These are phyloP conservation scores for Axea sp. DNA, from an alignment of 2,888 invertebrate species.

Conservation along the genomic window DNA sequence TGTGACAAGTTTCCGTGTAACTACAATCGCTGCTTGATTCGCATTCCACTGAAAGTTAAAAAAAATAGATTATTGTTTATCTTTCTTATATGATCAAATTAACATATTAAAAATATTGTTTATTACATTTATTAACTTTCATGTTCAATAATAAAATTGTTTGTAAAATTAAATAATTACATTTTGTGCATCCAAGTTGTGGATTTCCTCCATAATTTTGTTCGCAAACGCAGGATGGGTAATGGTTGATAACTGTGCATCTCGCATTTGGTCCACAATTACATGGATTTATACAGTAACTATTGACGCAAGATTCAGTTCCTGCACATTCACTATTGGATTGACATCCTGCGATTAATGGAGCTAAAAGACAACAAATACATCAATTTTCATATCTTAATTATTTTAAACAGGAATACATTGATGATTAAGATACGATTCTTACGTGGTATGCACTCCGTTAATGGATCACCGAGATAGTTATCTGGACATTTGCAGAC, in stretches of 20 bases:
- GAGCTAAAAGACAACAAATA: slow-evolving; percentile 76
- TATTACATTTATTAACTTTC: no score
- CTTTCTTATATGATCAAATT: no score
- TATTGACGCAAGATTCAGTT: slow-evolving; percentile 91
- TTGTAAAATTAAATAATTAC: slow-evolving; percentile 63
- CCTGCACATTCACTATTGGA: slow-evolving; percentile 90
- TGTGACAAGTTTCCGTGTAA: slow-evolving; percentile 89
- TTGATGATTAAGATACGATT: no score
- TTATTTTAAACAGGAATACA: no score
- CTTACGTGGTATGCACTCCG: slow-evolving; percentile 90
- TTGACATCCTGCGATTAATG: slow-evolving; percentile 86
- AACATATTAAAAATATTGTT: no score
- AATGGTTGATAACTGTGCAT: slow-evolving; percentile 90
- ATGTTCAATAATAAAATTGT: background rate
- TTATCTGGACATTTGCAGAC: slow-evolving; percentile 90
- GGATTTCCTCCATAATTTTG: slow-evolving; percentile 92
- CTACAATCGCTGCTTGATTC: slow-evolving; percentile 90
- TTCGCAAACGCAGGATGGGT: slow-evolving; percentile 91
- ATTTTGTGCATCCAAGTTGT: slow-evolving; percentile 87
- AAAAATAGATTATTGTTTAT: background rate
- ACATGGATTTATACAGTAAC: slow-evolving; percentile 90
- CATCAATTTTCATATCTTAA: no score
- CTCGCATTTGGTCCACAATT: slow-evolving; percentile 91
- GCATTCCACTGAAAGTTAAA: slow-evolving; percentile 85
- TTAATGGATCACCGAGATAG: slow-evolving; percentile 86